Percentiles rank a stretch among this genome's conserved stretches.
Evolutionary conservation across 2,113 vertebrate species (phyloP).

Genomic region (Python bivittatus): DNA sequence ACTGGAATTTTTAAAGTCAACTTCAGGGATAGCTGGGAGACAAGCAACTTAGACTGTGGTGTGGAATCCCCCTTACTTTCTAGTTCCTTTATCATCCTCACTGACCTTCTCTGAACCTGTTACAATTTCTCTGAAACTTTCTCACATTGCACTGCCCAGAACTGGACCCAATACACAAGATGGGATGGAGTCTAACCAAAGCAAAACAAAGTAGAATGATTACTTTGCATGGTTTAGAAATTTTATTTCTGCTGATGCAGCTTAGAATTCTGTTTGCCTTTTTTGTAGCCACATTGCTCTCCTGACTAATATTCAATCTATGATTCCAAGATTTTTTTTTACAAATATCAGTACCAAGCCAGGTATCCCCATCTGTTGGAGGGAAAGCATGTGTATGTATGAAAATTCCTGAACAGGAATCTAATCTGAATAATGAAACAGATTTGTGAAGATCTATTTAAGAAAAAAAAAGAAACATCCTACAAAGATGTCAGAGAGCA

Average conservation of each 20-base stretch:
- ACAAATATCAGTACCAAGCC: not conserved
- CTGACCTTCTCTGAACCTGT: not conserved
- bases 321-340: not conserved
- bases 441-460: not conserved
- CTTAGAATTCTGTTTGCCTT: not conserved
- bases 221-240: not conserved
- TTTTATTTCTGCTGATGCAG: not conserved
- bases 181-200: not conserved
- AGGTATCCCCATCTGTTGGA: not conserved
- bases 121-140: not conserved
- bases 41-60: not conserved
- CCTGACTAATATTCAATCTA: not conserved
- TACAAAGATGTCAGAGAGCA: not conserved
- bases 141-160: not conserved
- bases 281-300: not conserved
- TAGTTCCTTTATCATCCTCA: not conserved
- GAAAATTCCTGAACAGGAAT: not conserved
- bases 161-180: not conserved
- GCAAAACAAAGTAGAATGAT: not conserved
- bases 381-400: not conserved
- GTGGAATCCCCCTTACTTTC: not conserved
- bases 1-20: not conserved
- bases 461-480: not conserved
- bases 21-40: not conserved
- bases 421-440: not conserved